Evolutionary conservation across 2,888 invertebrate genomes (phyloP), one percentile per base, ranked within the genome.

Genomic region (Camponotus fellah): DNA sequence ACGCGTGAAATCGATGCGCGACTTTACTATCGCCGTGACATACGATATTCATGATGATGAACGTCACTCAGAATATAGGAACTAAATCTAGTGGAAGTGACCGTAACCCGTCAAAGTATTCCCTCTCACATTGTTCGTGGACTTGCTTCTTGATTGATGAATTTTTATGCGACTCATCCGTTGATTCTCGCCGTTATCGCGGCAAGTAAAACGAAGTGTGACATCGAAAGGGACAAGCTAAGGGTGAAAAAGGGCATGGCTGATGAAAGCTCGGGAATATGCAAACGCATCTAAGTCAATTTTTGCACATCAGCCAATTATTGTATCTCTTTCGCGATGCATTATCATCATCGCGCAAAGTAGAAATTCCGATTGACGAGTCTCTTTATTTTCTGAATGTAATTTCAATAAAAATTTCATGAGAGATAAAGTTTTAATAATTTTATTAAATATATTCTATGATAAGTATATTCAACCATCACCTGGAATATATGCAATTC

Each of bases 231-330:
- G 26, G 65, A 66, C 49, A 72, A 66, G 66, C 34, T 60, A 34
- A 60, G 77, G 17, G 10, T 26, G 75, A 34, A 82, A 85, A 85
- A 85, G 66, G 62, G 84, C 75, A 85, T 84, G 37, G 72, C 69
- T 86, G 83, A 90, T 82, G 86, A 91, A 86, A 82, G 82, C 82
- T 80, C 82, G 66, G 87, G 86, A 88, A 89, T 90, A 88, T 88
- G 89, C 90, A 89, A 87, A 86, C 77, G 88, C 71, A n/a, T n/a
- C n/a, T n/a, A n/a, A n/a, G n/a, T n/a, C n/a, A 62, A 79, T 64
- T 75, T 75, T 49, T 81, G 89, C 86, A 87, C 26, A 2, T 71
- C 86, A 75, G 85, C 85, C 80, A 85, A 89, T 88, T 88, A 85
- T 85, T 60, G 26, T 32, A 64, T 40, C 8, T n/a, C 12, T 58